Evolutionary conservation across 1,140 invertebrate species (phyloP), one percentile per base, ranked within the genome.

Genomic region (Triops cancriformis): DNA sequence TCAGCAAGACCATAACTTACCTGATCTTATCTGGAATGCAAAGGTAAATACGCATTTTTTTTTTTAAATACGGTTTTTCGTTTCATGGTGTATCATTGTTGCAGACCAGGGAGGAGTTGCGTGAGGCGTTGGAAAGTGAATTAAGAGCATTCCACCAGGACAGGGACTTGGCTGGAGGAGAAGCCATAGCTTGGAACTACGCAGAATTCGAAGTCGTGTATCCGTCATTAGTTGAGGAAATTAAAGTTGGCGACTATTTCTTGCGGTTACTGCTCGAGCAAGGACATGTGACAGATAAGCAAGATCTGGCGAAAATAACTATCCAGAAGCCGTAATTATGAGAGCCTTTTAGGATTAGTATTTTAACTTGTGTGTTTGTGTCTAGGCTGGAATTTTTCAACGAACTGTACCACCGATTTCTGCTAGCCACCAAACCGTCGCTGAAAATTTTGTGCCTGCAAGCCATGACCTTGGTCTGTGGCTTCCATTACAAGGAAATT

Each of bases 21-120:
- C 98, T 6, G 98, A 99, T 87, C 88, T 99, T 9, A 98, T 99
- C 81, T 99, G 98, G 98, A 99, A 99, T 87, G 96, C 97, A 82
- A 97, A 96, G 85, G 93, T 93, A 83, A 78, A 74, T 73, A 77
- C 81, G 14, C 73, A 74, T 64, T 45, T 45, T 31, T 12, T 31
- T 27, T 73, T 73, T 41, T 4, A 14, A 11, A 79, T 26, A 12
- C n/a, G 37, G 9, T 73, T 79, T 77, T 43, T n/a, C 72, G 78
- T 81, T 80, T 77, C 2, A 37, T 37, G 31, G 2, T 37, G 31
- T 37, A 7, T 37, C 31, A 76, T 80, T 79, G 42, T 84, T 83
- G 51, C 82, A 96, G 91, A 99, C 97, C 1, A 87, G 98, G 75
- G 97, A 99, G 86, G 98, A 99, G 84, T 85, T 99, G 45, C 88